Base-by-base conservation (phyloP, 1,140 invertebrate genomes). In the Rhynchophorus ferrugineus region DNA sequence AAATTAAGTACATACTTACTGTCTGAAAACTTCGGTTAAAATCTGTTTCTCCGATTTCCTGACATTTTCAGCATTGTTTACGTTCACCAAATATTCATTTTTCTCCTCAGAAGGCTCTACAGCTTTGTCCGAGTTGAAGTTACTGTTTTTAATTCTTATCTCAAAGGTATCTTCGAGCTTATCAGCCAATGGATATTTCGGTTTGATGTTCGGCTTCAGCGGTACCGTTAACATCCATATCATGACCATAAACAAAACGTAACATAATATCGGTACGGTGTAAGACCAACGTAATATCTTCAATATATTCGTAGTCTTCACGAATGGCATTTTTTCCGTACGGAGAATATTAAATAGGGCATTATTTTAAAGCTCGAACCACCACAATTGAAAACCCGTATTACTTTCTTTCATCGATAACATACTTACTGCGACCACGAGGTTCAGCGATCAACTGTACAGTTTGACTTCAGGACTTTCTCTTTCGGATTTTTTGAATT, bases 1-100 rank as follows among this genome's bases (percentile, higher is more conserved):
- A n/a, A n/a, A n/a, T n/a, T 11, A 44, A 37, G 21, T 14, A 17
- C 3, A 20, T 14, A 61, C 59, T 59, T 63, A 69, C 69, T 65
- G 71, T 2, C 59, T 61, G 58, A 79, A 79, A 14, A 78, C 73
- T 22, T 73, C 69, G 24, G 75, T 70, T 5, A 79, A 59, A 17
- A 78, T 62, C n/a, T 61, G 65, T 18, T 59, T 66, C 11, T 73
- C 70, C 50, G 74, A 69, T 8, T 74, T 69, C 42, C 61, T 58
- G 2, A 36, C 20, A 41, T 67, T 64, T 41, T 64, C 63, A 20
- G 61, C 60, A 39, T 64, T 62, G 44, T 66, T 65, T n/a, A 60
- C 56, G 53, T 67, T 65, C 6, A 69, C 59, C 22, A 69, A 53
- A 53, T 68, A 69, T 52, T 69, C 67, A 46, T 67, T 66, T 43